Base-by-base conservation (phyloP, 2,797 vertebrate species). In the Malacoctenus gilli region DNA sequence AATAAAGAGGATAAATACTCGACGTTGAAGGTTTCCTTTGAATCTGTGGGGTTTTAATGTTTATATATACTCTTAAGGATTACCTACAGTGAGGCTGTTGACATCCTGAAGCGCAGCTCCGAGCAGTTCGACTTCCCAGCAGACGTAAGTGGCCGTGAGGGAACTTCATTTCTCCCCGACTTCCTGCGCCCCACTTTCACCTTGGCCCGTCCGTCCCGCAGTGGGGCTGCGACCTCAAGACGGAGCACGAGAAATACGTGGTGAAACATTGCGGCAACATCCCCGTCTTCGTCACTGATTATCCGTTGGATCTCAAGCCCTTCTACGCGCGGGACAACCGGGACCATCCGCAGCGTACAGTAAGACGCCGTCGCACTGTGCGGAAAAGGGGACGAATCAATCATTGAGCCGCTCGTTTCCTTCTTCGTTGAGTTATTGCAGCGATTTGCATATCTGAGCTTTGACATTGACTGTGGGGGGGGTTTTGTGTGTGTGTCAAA, bases 191-290 rank as follows among this genome's bases (percentile, higher is more conserved):
- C 34, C 20, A 19, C 25, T 3, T 30, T 80, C 59, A 85, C 62
- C 39, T 64, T 1, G 20, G 30, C 37, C 52, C 36, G 56, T 62
- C 51, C 49, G 49, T 42, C 25, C 55, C 39, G 2, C 87, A 99
- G 96, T 99, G 97, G 97, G 97, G 97, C 22, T 88, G 87, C 74
- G 95, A 99, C 87, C 92, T 99, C 68, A 94, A 95, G 59, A 95
- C 92, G 0, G 95, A 99, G 59, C 97, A 99, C 6, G 97, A 99
- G 78, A 97, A 94, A 81, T 93, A 95, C 86, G 84, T 99, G 77
- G 95, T 98, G 62, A 91, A 92, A 86, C 93, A 98, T 79, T 97
- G 95, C 15, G 95, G 95, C 13, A 84, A 93, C 40, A 13, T 93
- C 64, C 97, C 96, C 0, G 89, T 99, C 43, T 99, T 99, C 75